phyloP scores from a whole-genome alignment of 2,888 invertebrate genomes.

The Cyclophora punctaria region DNA sequence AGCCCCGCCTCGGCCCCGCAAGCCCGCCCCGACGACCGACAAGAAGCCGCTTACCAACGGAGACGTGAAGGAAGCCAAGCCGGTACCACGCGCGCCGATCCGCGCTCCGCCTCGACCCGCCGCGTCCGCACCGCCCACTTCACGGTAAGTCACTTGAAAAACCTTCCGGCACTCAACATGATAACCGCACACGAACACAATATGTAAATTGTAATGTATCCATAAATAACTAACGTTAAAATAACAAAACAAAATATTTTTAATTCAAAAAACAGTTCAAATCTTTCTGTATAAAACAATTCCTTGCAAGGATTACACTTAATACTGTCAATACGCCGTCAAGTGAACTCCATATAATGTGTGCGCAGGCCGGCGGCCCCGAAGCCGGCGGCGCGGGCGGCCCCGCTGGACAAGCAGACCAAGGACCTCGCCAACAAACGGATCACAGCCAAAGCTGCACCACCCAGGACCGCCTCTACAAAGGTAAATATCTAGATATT shows the following conservation, averaged over 20 bases:
- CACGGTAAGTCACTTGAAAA: too few species aligned
- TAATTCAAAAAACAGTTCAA: too few species aligned
- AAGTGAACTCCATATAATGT: not conserved
- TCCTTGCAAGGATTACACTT: too few species aligned
- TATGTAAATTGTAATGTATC: too few species aligned
- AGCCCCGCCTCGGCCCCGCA: conserved; percentile 25
- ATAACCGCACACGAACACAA: too few species aligned
- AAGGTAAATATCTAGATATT: conserved; percentile 39
- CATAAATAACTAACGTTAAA: too few species aligned
- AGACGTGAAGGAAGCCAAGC: conserved; percentile 56
- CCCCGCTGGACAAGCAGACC: conserved; percentile 73
- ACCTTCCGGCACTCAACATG: too few species aligned
- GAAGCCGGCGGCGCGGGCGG: conserved; percentile 31
- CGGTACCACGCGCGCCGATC: conserved; percentile 25
- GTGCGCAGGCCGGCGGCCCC: conserved; percentile 35
- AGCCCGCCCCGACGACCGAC: conserved; percentile 40
- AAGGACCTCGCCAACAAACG: conserved; percentile 83
- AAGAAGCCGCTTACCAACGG: conserved; percentile 75
- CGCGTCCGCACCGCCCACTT: conserved; percentile 20
- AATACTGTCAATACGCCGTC: too few species aligned
- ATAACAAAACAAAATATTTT: too few species aligned
- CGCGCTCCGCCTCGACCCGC: conserved; percentile 30
- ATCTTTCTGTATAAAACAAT: too few species aligned
- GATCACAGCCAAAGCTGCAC: conserved; percentile 72
- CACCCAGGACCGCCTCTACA: conserved; percentile 50